These are phyloP conservation scores for Phataginus tricuspis DNA, from an alignment of 2,797 vertebrate genomes.

Conservation along the genomic window DNA sequence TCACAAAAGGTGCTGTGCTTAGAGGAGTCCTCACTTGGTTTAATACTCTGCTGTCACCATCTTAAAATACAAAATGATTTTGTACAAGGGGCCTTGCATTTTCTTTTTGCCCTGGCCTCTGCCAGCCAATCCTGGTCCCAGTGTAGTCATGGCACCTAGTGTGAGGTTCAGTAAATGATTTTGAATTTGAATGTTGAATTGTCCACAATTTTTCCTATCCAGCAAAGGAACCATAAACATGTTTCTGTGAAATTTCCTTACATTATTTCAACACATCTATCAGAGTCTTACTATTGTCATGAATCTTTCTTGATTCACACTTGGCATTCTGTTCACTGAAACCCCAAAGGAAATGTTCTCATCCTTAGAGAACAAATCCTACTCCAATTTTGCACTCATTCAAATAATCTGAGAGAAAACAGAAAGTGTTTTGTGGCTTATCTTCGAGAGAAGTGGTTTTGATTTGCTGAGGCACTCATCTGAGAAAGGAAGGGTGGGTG, in stretches of 20 bases:
- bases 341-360: constrained; percentile 41
- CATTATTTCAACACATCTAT: constrained; percentile 1
- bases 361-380: neutral
- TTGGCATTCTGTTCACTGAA: constrained; percentile 44
- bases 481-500: neutral
- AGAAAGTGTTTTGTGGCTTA: neutral
- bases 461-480: neutral
- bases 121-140: neutral
- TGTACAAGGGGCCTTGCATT: neutral
- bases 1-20: neutral
- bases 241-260: constrained; percentile 1
- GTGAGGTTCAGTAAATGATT: neutral
- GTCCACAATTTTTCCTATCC: neutral
- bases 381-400: constrained; percentile 18
- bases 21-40: neutral
- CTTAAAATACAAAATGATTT: constrained; percentile 42
- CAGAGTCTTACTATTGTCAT: neutral
- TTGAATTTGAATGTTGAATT: constrained; percentile 17
- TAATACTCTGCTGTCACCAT: neutral
- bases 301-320: constrained; percentile 11
- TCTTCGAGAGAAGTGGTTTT: constrained; percentile 17
- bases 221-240: neutral
- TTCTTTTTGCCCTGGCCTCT: neutral
- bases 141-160: neutral
- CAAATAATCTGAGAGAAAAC: neutral